phyloP scores from a whole-genome alignment of 2,888 invertebrate genomes.

The Dilophus febrilis region DNA sequence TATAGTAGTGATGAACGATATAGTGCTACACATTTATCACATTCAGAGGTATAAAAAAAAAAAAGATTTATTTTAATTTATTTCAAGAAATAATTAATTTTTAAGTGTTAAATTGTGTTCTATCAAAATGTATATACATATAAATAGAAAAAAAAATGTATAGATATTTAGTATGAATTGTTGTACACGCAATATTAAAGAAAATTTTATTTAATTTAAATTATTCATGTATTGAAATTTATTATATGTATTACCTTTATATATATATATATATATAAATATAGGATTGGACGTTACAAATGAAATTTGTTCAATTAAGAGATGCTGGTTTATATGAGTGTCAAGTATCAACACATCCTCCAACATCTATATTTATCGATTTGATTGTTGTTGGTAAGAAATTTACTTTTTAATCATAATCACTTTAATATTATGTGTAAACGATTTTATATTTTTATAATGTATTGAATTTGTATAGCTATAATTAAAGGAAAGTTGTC shows the following conservation, averaged over 20 bases:
- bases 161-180: too few species aligned
- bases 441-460: too few species aligned
- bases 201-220: neutral
- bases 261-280: constrained; percentile 4
- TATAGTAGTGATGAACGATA: constrained; percentile 82
- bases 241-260: neutral
- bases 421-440: too few species aligned
- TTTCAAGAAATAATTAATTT: too few species aligned
- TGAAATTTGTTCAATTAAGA: constrained; percentile 70
- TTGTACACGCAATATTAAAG: too few species aligned
- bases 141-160: too few species aligned
- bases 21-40: constrained; percentile 69
- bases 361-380: constrained; percentile 71
- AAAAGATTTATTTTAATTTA: neutral
- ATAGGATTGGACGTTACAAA: constrained; percentile 83
- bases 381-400: constrained; percentile 76
- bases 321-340: constrained; percentile 79
- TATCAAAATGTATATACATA: too few species aligned
- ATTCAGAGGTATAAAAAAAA: constrained; percentile 52
- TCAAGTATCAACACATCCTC: constrained; percentile 82
- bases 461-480: too few species aligned
- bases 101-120: too few species aligned
- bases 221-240: neutral
- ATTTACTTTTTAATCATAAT: constrained; percentile 5
- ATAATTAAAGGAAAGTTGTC: too few species aligned